Evolutionary conservation across 2,888 invertebrate genomes (phyloP).

Genomic region (Zygaena filipendulae): DNA sequence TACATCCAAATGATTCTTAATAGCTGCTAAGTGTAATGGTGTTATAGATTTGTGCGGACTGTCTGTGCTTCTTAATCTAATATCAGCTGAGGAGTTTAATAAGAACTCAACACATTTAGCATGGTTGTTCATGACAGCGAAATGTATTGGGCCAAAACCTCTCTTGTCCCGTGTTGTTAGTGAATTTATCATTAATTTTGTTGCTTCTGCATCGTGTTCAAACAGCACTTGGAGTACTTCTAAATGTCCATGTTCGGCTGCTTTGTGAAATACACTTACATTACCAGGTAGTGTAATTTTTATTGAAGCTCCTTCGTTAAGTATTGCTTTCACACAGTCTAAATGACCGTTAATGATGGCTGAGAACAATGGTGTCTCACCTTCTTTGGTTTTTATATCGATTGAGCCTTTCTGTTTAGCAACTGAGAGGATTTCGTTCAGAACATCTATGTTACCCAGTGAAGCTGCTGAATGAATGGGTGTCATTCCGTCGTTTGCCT

Average conservation of each 20-base stretch:
- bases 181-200: slow-evolving; percentile 33
- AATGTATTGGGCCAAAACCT: slow-evolving; percentile 61
- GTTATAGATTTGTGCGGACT: slow-evolving; percentile 49
- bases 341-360: slow-evolving; percentile 47
- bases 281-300: slow-evolving; percentile 47
- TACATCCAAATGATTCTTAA: slow-evolving; percentile 42
- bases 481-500: slow-evolving; percentile 61
- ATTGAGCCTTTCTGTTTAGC: slow-evolving; percentile 55
- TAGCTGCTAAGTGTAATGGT: slow-evolving; percentile 55
- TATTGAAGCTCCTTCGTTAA: slow-evolving; percentile 54
- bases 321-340: slow-evolving; percentile 48
- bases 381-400: slow-evolving; percentile 50
- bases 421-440: slow-evolving; percentile 59
- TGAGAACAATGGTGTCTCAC: slow-evolving; percentile 60
- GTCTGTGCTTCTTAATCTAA: slow-evolving; percentile 45
- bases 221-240: slow-evolving; percentile 65
- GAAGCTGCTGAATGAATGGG: slow-evolving; percentile 66
- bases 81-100: slow-evolving; percentile 49
- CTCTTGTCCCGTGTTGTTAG: slow-evolving; percentile 39
- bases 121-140: slow-evolving; percentile 66
- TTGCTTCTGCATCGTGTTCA: slow-evolving; percentile 40
- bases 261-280: slow-evolving; percentile 69
- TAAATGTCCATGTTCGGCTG: slow-evolving; percentile 63
- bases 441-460: slow-evolving; percentile 51
- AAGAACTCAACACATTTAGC: slow-evolving; percentile 50